These are phyloP conservation scores for Piprites chloris DNA, from an alignment of 2,113 vertebrate species.

Conservation along the genomic window DNA sequence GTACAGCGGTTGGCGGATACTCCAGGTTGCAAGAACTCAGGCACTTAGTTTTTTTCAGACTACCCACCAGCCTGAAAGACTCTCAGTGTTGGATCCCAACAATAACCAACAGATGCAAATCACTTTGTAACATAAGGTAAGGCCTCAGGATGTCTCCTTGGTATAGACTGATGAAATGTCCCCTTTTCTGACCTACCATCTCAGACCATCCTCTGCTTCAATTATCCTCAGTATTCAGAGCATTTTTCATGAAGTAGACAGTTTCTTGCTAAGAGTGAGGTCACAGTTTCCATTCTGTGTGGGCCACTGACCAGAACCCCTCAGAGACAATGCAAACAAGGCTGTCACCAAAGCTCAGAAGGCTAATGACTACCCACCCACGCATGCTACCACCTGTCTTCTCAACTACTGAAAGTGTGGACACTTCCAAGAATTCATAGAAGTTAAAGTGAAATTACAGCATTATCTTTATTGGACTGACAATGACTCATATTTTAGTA, in stretches of 20 bases:
- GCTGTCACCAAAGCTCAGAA: background rate
- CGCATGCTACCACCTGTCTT: background rate
- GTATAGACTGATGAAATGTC: background rate
- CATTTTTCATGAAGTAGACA: background rate
- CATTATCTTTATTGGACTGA: background rate
- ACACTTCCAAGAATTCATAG: background rate
- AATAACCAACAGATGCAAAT: background rate
- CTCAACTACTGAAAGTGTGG: background rate
- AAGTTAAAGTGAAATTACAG: background rate
- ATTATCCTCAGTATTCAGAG: background rate
- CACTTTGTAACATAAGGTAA: background rate
- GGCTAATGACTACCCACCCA: background rate
- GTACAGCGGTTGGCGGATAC: background rate
- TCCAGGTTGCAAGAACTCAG: background rate
- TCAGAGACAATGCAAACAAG: background rate
- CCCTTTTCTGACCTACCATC: background rate
- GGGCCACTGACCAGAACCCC: background rate
- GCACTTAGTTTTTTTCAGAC: background rate
- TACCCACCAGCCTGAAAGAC: background rate
- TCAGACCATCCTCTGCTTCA: background rate
- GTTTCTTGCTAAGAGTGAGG: background rate
- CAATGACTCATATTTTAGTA: background rate
- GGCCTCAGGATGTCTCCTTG: background rate
- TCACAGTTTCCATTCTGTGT: background rate
- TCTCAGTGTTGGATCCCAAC: background rate